A percentile compares a stretch with the other conserved stretches of the same genome.
Conservation (phyloP, 2,113 vertebrate genomes). For the Perca schrenkii region DNA sequence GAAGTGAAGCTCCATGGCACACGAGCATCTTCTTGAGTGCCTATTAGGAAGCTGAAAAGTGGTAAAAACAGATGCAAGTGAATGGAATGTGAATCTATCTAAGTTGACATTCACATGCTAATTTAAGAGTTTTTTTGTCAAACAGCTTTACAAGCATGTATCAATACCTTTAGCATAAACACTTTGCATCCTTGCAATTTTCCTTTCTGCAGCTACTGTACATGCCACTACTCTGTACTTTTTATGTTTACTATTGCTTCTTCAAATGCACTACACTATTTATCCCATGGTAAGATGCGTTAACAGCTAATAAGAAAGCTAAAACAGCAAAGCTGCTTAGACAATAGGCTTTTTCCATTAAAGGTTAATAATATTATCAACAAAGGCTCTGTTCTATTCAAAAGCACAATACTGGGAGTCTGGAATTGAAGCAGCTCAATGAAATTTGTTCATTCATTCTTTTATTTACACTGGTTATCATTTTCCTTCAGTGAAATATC, state of each 20-base stretch:
- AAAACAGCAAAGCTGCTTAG: neutral
- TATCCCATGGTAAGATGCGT: neutral
- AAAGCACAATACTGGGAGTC: neutral
- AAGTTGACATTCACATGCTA: neutral
- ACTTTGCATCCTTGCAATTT: slow-evolving; percentile 1
- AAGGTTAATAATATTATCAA: neutral
- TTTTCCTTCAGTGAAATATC: neutral
- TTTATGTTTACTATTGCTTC: neutral
- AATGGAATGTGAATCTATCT: neutral
- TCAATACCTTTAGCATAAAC: neutral
- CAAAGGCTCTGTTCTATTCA: neutral
- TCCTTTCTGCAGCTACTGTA: neutral
- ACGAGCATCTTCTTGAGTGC: neutral
- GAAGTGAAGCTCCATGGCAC: slow-evolving; percentile 8
- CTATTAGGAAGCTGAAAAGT: slow-evolving; percentile 14
- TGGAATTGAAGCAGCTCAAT: neutral
- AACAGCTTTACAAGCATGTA: neutral
- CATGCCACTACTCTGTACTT: too few relatives aligned
- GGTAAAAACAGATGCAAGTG: neutral
- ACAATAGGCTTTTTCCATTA: neutral
- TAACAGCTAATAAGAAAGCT: neutral
- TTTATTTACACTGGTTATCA: neutral
- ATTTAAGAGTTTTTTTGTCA: neutral
- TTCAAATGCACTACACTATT: neutral
- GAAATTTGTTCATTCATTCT: neutral